Evolutionary conservation across 2,797 vertebrate species (phyloP), one percentile per base, ranked within the genome.

Genomic region (Xenopus petersii): DNA sequence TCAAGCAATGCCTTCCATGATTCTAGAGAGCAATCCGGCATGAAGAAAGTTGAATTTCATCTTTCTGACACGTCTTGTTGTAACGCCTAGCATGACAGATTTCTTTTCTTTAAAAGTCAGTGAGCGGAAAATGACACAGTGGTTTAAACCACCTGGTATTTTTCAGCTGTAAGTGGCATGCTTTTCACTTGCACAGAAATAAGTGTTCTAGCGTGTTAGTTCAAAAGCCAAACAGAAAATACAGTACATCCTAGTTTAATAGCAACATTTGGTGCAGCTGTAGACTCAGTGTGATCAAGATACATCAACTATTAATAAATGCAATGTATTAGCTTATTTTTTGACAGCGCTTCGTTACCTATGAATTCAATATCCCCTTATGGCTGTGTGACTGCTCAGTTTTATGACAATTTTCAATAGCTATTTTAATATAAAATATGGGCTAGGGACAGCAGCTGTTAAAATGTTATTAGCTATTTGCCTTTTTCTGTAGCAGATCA

Each of bases 71-170:
- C 3, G 33, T 64, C 70, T 21, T 9, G 56, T 79, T 59, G 24
- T 75, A 71, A 70, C 51, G 64, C 9, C 67, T 78, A 60, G 51
- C 51, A 16, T 24, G 71, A 70, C 67, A 64, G 48, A 70, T 78
- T 80, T 75, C 70, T 73, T 70, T 74, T 64, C 17, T 48, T 67
- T 60, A 33, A 69, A 71, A 77, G 8, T 54, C 80, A 80, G 73
- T 46, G 63, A 80, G 81, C 42, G 55, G 48, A 75, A 83, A 80
- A 77, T 24, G 0, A 79, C 13, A 63, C 71, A 33, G 21, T 15
- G 56, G 66, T 58, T 64, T 47, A 15, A 79, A 77, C 75, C 64
- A 67, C 49, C 36, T 47, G 30, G 21, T 82, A 21, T 71, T 84
- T 78, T 75, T 73, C 66, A 75, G 30, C 59, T 49, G 9, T 59